phyloP scores from a whole-genome alignment of 2,797 vertebrate species.

The Sandelia bainsii region DNA sequence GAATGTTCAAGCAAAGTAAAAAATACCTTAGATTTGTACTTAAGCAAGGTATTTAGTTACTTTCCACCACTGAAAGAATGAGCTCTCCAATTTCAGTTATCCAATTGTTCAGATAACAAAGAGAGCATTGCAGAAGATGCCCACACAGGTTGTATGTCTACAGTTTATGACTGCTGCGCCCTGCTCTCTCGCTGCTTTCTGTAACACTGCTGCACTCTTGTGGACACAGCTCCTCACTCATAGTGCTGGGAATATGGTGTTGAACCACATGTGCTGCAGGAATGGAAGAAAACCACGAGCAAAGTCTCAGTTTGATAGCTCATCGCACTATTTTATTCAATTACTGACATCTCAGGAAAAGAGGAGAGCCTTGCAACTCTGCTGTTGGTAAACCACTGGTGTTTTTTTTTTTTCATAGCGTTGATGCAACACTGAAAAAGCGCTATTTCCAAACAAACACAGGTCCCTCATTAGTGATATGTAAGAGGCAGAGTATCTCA shows the following conservation, averaged over 20 bases:
- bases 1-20: no score
- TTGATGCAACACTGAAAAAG: slow-evolving; percentile 96
- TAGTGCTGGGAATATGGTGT: background rate
- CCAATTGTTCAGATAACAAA: background rate
- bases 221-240: slow-evolving; percentile 18
- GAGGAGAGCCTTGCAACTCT: slow-evolving; percentile 89
- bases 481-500: slow-evolving; percentile 89
- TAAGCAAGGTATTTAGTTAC: no score
- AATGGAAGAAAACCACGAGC: slow-evolving; percentile 36
- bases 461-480: slow-evolving; percentile 93
- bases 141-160: background rate
- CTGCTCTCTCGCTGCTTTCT: background rate
- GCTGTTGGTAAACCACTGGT: slow-evolving; percentile 86
- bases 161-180: background rate
- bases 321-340: slow-evolving; percentile 92
- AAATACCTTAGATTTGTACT: no score
- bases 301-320: slow-evolving; percentile 71
- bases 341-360: slow-evolving; percentile 95
- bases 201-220: slow-evolving; percentile 52
- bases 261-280: background rate
- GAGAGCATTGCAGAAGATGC: background rate
- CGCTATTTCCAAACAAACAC: slow-evolving; percentile 95
- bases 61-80: no score
- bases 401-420: slow-evolving; percentile 85
- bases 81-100: no score